Evolutionary conservation across 2,113 vertebrate species (phyloP).

Genomic region (Thunnus thynnus): DNA sequence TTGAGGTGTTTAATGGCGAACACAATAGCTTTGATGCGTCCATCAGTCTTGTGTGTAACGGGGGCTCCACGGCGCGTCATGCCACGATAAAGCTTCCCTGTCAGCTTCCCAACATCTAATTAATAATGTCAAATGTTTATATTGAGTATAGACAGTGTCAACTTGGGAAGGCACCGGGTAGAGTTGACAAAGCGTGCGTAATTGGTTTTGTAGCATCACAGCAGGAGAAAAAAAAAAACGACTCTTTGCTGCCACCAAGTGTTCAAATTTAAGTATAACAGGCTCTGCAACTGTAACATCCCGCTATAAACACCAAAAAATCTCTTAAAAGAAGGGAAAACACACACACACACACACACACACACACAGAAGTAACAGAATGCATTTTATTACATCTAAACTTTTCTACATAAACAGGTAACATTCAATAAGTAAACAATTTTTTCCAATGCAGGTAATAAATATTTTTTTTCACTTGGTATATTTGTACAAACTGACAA

Average conservation of each 20-base stretch:
- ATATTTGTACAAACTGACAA: constrained; percentile 98
- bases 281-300: too few relatives aligned
- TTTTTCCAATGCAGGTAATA: constrained; percentile 98
- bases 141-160: neutral
- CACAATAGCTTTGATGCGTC: neutral
- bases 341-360: constrained; percentile 8
- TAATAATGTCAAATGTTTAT: neutral
- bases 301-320: neutral
- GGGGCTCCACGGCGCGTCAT: neutral
- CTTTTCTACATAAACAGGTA: constrained; percentile 98
- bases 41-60: constrained; percentile 33
- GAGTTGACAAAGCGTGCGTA: neutral
- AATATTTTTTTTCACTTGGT: constrained; percentile 98
- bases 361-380: constrained; percentile 84
- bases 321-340: constrained; percentile 5
- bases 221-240: neutral
- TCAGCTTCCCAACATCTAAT: neutral
- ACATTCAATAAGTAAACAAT: constrained; percentile 99
- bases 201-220: neutral
- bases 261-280: constrained; percentile 15
- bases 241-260: constrained; percentile 71
- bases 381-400: constrained; percentile 99
- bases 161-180: neutral
- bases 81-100: too few relatives aligned
- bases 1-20: neutral